Percentiles rank a stretch among this genome's conserved stretches.
phyloP scores from a whole-genome alignment of 2,113 vertebrate genomes.

The Myrmecobius fasciatus region DNA sequence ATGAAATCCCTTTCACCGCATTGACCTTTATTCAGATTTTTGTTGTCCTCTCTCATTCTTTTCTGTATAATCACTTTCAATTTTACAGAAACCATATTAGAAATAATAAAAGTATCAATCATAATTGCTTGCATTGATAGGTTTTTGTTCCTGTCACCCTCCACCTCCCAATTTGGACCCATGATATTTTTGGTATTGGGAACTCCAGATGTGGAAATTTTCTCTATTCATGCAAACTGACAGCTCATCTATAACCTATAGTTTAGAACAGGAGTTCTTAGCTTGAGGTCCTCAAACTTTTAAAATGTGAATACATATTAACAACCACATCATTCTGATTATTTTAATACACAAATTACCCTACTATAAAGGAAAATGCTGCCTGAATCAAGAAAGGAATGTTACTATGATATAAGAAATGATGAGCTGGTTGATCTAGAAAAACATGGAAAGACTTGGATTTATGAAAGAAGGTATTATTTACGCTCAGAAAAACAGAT shows the following conservation, averaged over 20 bases:
- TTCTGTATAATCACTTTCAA: not conserved
- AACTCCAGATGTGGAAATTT: not conserved
- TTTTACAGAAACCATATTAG: not conserved
- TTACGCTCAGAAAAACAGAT: too few relatives aligned
- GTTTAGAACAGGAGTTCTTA: not conserved
- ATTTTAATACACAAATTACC: too few relatives aligned
- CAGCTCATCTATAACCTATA: not conserved
- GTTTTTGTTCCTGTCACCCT: not conserved
- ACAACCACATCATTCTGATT: too few relatives aligned
- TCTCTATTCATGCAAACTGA: not conserved
- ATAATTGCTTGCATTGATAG: not conserved
- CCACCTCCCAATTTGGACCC: not conserved
- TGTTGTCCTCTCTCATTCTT: not conserved
- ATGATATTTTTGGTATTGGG: not conserved
- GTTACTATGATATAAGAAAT: too few relatives aligned
- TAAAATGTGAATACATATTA: too few relatives aligned
- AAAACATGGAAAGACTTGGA: too few relatives aligned
- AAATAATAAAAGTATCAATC: not conserved
- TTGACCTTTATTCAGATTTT: not conserved
- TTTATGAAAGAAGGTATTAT: too few relatives aligned
- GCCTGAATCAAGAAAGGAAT: too few relatives aligned
- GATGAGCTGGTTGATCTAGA: too few relatives aligned
- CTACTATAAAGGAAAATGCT: too few relatives aligned
- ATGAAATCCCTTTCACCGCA: not conserved
- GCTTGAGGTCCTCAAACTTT: not conserved